Conservation (phyloP, 2,888 invertebrate species). For the Nomada lathburiana region DNA sequence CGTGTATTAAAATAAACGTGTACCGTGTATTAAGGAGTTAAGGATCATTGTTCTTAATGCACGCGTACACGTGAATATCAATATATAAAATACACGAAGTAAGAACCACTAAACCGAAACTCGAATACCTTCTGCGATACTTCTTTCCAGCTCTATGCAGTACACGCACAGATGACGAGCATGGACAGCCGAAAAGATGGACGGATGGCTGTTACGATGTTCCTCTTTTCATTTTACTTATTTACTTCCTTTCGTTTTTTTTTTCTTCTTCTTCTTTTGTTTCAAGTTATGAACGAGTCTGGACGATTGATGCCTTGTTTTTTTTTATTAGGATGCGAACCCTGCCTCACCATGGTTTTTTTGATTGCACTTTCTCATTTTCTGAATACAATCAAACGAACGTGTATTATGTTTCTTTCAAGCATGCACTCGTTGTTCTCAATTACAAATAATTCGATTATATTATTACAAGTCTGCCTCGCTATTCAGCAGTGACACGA, state of each 20-base stretch:
- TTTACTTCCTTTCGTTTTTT: not conserved
- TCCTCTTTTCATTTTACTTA: conserved; percentile 14
- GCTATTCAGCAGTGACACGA: too few relatives aligned
- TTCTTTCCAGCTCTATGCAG: too few relatives aligned
- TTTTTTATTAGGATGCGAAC: conserved; percentile 55
- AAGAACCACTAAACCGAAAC: not conserved
- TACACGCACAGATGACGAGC: conserved; percentile 38
- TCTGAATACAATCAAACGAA: conserved; percentile 20
- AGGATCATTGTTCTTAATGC: too few relatives aligned
- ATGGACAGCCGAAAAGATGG: conserved; percentile 78
- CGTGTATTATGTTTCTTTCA: conserved; percentile 1
- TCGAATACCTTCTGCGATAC: not conserved
- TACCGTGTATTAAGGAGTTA: too few relatives aligned
- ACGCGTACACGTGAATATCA: too few relatives aligned
- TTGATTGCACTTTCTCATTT: conserved; percentile 47
- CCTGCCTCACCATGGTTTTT: conserved; percentile 65
- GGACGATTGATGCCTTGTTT: conserved; percentile 64
- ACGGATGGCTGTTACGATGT: conserved; percentile 78
- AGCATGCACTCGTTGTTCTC: conserved; percentile 4
- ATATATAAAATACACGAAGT: too few relatives aligned
- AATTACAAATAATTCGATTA: not conserved
- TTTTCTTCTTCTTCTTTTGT: not conserved
- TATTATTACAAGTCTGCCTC: not conserved
- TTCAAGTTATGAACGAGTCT: conserved; percentile 63
- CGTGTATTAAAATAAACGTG: too few relatives aligned